Evolutionary conservation across 2,113 vertebrate genomes (phyloP).

Genomic region (Crotalus helleri): DNA sequence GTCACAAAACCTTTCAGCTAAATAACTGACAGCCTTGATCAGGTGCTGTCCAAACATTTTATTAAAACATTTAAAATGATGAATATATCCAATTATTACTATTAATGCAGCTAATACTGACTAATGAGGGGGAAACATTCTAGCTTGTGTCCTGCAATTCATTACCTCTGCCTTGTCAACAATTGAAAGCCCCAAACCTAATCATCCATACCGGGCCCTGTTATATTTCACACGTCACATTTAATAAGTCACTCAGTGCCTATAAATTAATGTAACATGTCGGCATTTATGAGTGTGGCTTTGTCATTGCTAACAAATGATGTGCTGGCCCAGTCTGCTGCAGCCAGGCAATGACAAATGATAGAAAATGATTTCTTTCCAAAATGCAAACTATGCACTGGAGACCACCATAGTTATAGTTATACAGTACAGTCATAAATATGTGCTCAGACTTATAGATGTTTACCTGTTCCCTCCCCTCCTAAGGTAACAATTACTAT

Average conservation of each 20-base stretch:
- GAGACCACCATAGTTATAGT: constrained; percentile 47
- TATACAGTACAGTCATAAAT: not conserved
- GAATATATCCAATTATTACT: constrained; percentile 88
- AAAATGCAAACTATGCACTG: constrained; percentile 65
- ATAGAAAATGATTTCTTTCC: constrained; percentile 73
- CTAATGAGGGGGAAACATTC: constrained; percentile 81
- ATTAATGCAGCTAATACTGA: constrained; percentile 88
- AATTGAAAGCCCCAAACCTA: constrained; percentile 83
- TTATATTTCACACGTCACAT: constrained; percentile 86
- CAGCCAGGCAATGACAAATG: constrained; percentile 74
- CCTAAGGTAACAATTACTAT: not conserved
- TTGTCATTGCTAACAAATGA: constrained; percentile 82
- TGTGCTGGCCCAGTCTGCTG: constrained; percentile 73
- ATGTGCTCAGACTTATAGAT: not conserved
- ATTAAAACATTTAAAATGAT: constrained; percentile 89
- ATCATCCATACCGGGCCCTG: constrained; percentile 80
- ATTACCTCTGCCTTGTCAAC: constrained; percentile 86
- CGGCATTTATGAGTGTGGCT: constrained; percentile 78
- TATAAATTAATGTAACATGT: constrained; percentile 88
- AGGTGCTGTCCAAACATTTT: constrained; percentile 86
- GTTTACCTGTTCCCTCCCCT: not conserved
- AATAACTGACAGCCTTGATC: constrained; percentile 77
- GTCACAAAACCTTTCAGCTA: constrained; percentile 72
- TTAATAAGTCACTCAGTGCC: constrained; percentile 87
- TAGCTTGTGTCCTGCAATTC: constrained; percentile 78